phyloP scores from a whole-genome alignment of 2,797 vertebrate genomes.

The Gymnoscopelus braueri region DNA sequence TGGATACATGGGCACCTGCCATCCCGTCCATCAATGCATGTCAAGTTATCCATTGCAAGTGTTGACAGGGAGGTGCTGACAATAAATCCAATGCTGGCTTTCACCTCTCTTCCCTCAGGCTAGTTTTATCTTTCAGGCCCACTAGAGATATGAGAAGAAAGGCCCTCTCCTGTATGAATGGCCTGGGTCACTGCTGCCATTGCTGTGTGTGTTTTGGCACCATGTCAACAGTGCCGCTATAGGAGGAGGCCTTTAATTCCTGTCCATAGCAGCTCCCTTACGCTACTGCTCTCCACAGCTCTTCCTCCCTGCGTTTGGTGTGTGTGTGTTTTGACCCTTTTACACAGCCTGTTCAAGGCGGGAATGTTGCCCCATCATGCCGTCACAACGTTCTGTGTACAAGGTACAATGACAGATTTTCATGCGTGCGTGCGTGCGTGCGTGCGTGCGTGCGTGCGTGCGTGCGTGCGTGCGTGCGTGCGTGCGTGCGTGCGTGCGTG shows the following conservation, averaged over 20 bases:
- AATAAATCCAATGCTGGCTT: background rate
- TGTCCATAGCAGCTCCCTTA: conserved; percentile 11
- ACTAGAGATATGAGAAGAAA: conserved; percentile 9
- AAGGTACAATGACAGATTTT: too few species aligned
- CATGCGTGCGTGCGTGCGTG: too few species aligned
- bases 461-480: too few species aligned
- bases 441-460: too few species aligned
- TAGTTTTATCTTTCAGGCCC: background rate
- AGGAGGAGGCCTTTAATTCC: conserved; percentile 10
- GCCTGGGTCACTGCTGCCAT: background rate
- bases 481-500: too few species aligned
- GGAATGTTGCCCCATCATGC: too few species aligned
- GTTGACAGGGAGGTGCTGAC: conserved; percentile 9
- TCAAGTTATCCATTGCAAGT: too few species aligned
- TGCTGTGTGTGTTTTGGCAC: conserved; percentile 22
- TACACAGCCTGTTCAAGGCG: too few species aligned
- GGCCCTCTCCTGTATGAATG: conserved; percentile 14
- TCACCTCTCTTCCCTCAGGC: too few species aligned
- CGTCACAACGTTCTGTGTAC: too few species aligned
- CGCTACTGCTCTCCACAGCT: background rate
- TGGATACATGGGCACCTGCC: too few species aligned
- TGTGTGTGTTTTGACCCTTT: background rate
- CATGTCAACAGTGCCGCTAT: conserved; percentile 23
- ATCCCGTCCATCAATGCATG: too few species aligned
- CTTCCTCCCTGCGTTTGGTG: background rate